phyloP scores from a whole-genome alignment of 1,140 invertebrate genomes.

The Thaumatotibia leucotreta region DNA sequence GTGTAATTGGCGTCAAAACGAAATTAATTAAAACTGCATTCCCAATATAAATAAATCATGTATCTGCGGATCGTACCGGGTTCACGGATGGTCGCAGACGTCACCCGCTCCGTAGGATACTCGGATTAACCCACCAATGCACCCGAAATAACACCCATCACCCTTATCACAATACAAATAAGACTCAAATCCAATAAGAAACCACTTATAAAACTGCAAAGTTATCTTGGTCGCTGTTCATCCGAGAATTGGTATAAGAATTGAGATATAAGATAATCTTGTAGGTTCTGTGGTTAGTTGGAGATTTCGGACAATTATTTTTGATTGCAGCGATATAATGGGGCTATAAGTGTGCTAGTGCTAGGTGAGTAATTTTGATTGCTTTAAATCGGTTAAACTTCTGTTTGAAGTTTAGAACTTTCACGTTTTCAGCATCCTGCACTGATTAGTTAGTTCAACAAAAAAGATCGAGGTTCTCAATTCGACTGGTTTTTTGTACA shows the following conservation, averaged over 20 bases:
- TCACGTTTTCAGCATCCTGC: background rate
- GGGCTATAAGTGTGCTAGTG: slow-evolving; percentile 21
- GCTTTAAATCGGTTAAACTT: background rate
- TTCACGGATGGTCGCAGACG: slow-evolving; percentile 51
- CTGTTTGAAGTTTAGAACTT: background rate
- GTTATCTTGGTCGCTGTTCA: background rate
- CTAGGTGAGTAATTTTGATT: slow-evolving; percentile 14
- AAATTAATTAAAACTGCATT: too few relatives aligned
- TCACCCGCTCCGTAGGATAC: slow-evolving; percentile 40
- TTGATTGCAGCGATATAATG: slow-evolving; percentile 36
- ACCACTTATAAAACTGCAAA: background rate
- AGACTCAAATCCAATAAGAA: slow-evolving; percentile 12
- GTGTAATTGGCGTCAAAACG: too few relatives aligned
- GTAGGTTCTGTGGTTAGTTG: slow-evolving; percentile 41
- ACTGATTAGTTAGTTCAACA: background rate
- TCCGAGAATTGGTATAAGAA: background rate
- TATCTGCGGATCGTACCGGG: slow-evolving; percentile 37
- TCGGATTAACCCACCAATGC: slow-evolving; percentile 37
- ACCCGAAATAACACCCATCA: slow-evolving; percentile 7
- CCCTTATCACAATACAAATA: slow-evolving; percentile 26
- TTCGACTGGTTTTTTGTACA: too few relatives aligned
- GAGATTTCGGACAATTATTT: slow-evolving; percentile 49
- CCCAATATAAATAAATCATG: background rate
- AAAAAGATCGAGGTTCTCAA: too few relatives aligned
- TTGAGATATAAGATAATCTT: slow-evolving; percentile 38